These are phyloP conservation scores for Corticium candelabrum DNA, from an alignment of 37 sponge, comb jelly and placozoan species.

Conservation along the genomic window DNA sequence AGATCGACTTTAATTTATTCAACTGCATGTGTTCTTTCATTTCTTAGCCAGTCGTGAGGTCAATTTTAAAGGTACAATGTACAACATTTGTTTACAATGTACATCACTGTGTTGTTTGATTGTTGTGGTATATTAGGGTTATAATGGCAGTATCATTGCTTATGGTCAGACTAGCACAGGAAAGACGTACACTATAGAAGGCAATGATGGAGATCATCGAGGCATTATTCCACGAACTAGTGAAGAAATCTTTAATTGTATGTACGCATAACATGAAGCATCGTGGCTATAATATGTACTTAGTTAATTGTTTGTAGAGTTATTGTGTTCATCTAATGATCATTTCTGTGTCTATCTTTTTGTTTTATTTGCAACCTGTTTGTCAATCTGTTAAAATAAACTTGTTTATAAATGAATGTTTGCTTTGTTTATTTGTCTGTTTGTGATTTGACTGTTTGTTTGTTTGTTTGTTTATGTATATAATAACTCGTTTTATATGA, in stretches of 20 bases:
- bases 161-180: conserved; percentile 26
- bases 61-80: neutral
- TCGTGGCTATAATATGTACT: neutral
- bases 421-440: neutral
- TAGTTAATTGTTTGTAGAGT: too few relatives aligned
- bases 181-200: conserved; percentile 31
- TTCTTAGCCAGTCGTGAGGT: neutral
- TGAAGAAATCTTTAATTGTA: conserved; percentile 18
- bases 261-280: neutral
- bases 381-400: too few relatives aligned
- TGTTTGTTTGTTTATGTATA: too few relatives aligned
- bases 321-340: too few relatives aligned
- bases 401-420: neutral
- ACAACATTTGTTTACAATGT: too few relatives aligned
- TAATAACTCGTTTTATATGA: neutral
- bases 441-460: too few relatives aligned
- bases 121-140: conserved; percentile 11
- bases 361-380: too few relatives aligned
- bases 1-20: too few relatives aligned
- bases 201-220: conserved; percentile 1
- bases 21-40: neutral
- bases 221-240: conserved; percentile 14
- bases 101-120: conserved; percentile 8
- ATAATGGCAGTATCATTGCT: conserved; percentile 27
- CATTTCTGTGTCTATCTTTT: too few relatives aligned